phyloP scores from a whole-genome alignment of 2,113 vertebrate species.

The Camelus bactrianus region DNA sequence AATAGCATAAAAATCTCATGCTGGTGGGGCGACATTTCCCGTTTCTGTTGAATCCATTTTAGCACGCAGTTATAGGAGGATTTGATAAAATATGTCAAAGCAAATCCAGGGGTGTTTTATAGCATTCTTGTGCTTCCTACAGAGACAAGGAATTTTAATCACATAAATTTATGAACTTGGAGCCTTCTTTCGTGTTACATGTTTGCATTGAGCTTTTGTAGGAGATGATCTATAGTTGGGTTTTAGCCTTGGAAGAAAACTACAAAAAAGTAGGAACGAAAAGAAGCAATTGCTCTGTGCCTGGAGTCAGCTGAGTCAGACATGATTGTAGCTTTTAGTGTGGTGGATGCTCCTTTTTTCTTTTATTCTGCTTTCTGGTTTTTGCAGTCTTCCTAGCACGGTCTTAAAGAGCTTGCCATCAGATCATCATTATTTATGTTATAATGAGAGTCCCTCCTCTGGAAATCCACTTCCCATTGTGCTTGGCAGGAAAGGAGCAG shows the following conservation, averaged over 20 bases:
- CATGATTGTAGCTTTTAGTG: not conserved
- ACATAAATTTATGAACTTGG: slow-evolving; percentile 13
- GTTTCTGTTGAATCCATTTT: slow-evolving; percentile 56
- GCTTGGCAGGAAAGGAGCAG: slow-evolving; percentile 33
- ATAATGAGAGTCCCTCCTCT: slow-evolving; percentile 6
- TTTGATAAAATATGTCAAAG: not conserved
- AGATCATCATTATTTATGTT: slow-evolving; percentile 17
- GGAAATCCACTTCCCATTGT: slow-evolving; percentile 36
- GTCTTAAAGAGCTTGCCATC: not conserved
- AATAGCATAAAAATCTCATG: slow-evolving; percentile 45
- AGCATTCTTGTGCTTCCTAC: slow-evolving; percentile 36
- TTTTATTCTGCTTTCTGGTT: not conserved
- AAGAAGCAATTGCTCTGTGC: not conserved
- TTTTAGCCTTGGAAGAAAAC: not conserved
- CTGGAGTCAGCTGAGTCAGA: not conserved
- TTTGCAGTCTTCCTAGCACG: slow-evolving; percentile 1
- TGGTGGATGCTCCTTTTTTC: not conserved
- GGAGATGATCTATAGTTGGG: not conserved
- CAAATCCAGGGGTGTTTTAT: slow-evolving; percentile 35
- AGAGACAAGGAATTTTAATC: slow-evolving; percentile 69
- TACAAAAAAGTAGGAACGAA: not conserved
- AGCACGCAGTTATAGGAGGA: not conserved
- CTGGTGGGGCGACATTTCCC: not conserved
- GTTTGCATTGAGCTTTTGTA: not conserved
- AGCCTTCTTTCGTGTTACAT: not conserved